These are phyloP conservation scores for Conops quadrifasciatus DNA, from an alignment of 2,888 invertebrate genomes.

Conservation along the genomic window DNA sequence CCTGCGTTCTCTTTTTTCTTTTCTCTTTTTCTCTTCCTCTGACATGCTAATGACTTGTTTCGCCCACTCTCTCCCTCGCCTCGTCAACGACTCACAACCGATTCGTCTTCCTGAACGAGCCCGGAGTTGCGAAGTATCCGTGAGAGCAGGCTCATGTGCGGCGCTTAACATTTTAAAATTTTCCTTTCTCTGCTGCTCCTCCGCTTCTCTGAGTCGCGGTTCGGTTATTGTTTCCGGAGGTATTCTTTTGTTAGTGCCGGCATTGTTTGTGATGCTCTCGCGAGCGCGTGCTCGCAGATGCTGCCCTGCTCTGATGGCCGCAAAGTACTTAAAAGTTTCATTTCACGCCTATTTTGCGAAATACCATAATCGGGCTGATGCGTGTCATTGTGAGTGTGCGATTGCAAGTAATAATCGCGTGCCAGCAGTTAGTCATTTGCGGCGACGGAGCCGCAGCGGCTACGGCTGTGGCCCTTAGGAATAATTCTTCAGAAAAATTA, in stretches of 20 bases:
- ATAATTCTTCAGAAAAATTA: too few relatives aligned
- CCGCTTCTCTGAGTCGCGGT: background rate
- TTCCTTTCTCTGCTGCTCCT: background rate
- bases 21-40: background rate
- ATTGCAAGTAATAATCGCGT: background rate
- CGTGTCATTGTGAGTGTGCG: background rate
- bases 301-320: conserved; percentile 47
- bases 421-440: background rate
- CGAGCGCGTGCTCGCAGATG: conserved; percentile 38
- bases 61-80: background rate
- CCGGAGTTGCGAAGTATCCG: background rate
- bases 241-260: background rate
- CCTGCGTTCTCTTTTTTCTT: background rate
- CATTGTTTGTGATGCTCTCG: conserved; percentile 23
- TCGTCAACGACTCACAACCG: background rate
- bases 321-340: conserved; percentile 61
- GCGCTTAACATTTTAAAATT: conserved; percentile 4
- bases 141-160: conserved; percentile 9
- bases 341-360: conserved; percentile 58
- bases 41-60: background rate
- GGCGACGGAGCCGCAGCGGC: too few relatives aligned
- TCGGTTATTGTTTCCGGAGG: background rate
- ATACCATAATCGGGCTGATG: conserved; percentile 50
- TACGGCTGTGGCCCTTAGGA: too few relatives aligned
- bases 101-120: background rate